phyloP scores from a whole-genome alignment of 2,113 vertebrate genomes.

The Callithrix jacchus region DNA sequence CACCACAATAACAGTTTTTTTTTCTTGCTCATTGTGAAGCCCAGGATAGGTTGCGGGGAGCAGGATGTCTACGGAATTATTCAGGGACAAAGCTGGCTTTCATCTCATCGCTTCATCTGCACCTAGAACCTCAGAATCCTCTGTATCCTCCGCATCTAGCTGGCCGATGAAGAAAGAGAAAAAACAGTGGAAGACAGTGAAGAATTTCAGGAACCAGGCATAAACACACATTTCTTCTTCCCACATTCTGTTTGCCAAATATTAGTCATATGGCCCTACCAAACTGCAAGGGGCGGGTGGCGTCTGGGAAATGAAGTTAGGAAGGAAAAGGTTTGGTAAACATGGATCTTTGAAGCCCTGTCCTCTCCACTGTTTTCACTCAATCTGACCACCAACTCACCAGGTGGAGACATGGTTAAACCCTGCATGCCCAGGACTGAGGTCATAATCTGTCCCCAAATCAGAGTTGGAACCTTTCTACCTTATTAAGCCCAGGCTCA shows the following conservation, averaged over 20 bases:
- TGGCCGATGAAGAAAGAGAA: not conserved
- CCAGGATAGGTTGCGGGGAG: not conserved
- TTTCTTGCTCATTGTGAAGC: not conserved
- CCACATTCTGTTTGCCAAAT: not conserved
- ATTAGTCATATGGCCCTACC: not conserved
- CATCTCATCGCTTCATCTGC: not conserved
- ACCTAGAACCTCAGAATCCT: not conserved
- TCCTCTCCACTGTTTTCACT: not conserved
- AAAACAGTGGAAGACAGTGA: not conserved
- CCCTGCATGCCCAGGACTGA: not conserved
- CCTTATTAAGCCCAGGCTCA: not conserved
- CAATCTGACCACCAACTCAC: not conserved
- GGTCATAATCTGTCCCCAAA: not conserved
- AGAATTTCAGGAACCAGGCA: not conserved
- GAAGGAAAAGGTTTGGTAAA: conserved; percentile 18
- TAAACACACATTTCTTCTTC: not conserved
- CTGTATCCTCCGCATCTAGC: not conserved
- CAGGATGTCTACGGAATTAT: not conserved
- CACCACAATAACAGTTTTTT: not conserved
- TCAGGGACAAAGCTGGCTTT: not conserved
- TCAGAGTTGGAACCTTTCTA: not conserved
- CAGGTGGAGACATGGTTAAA: not conserved
- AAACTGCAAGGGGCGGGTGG: not conserved
- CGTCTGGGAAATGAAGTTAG: not conserved
- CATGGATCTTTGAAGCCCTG: conserved; percentile 25